Evolutionary conservation across 2,888 invertebrate genomes (phyloP).

Genomic region (Himalopsyche kuldschensis): DNA sequence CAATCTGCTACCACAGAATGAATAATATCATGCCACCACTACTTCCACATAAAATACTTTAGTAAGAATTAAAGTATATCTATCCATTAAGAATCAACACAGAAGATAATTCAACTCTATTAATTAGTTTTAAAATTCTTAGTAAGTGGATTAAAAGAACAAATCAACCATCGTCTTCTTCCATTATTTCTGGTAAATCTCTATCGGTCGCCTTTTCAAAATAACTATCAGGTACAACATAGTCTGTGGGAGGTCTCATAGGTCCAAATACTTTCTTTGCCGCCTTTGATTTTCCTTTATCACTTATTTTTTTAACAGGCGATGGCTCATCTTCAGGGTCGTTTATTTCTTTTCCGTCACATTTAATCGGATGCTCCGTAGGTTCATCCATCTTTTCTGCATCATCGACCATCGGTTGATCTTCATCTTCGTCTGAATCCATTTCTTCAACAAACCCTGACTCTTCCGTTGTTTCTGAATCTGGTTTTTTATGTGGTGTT

Average conservation of each 20-base stretch:
- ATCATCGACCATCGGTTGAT: neutral
- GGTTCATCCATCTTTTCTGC: neutral
- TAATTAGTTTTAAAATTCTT: neutral
- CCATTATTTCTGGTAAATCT: conserved; percentile 55
- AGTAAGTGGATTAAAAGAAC: neutral
- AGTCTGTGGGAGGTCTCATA: conserved; percentile 56
- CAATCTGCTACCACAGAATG: too few species aligned
- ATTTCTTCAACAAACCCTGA: conserved; percentile 60
- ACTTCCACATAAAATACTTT: too few species aligned
- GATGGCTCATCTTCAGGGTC: conserved; percentile 21
- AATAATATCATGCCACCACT: too few species aligned
- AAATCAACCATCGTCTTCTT: conserved; percentile 43
- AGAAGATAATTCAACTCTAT: neutral
- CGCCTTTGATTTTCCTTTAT: conserved; percentile 30
- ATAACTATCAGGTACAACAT: conserved; percentile 54
- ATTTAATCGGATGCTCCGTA: neutral
- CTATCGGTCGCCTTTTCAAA: conserved; percentile 53
- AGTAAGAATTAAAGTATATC: too few species aligned
- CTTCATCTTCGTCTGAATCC: conserved; percentile 52
- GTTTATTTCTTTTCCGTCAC: conserved; percentile 28
- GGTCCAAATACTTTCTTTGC: conserved; percentile 50
- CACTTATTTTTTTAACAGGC: conserved; percentile 33
- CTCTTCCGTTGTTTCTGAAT: conserved; percentile 41
- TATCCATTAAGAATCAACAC: neutral
- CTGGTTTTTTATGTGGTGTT: conserved; percentile 14